Evolutionary conservation across 2,113 vertebrate species (phyloP).

Genomic region (Cephalopholis sonnerati): DNA sequence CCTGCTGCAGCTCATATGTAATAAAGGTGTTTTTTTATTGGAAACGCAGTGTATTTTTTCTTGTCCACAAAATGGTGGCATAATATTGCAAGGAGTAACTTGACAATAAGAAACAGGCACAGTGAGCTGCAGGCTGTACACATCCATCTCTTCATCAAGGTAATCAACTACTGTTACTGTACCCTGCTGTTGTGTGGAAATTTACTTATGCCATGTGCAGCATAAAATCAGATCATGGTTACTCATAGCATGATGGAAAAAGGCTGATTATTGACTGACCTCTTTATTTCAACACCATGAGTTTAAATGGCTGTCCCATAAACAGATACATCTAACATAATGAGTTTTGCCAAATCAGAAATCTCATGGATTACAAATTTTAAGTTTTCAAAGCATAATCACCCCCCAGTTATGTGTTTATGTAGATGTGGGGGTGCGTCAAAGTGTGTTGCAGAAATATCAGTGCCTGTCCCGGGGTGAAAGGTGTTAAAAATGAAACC

Average conservation of each 20-base stretch:
- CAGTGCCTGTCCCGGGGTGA: slow-evolving; percentile 18
- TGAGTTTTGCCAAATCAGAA: not conserved
- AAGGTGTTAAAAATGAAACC: slow-evolving; percentile 51
- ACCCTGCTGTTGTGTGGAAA: not conserved
- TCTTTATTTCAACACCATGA: not conserved
- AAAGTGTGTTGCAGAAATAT: slow-evolving; percentile 15
- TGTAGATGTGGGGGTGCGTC: not conserved
- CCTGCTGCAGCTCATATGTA: not conserved
- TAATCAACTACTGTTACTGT: not conserved
- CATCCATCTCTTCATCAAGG: slow-evolving; percentile 1
- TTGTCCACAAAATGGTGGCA: not conserved
- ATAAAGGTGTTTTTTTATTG: not conserved
- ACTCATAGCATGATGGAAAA: not conserved
- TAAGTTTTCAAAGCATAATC: not conserved
- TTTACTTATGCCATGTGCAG: too few species aligned
- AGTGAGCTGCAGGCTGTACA: slow-evolving; percentile 10
- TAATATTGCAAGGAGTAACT: not conserved
- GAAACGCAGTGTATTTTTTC: not conserved
- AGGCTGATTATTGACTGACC: not conserved
- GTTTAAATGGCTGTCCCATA: not conserved
- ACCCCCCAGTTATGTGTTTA: not conserved
- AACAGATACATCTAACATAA: not conserved
- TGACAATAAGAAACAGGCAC: not conserved
- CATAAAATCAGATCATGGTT: not conserved
- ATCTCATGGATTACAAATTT: not conserved